Percentiles rank a stretch among this genome's conserved stretches.
Conservation (phyloP, 64 coral and sea anemone species). For the Catalaphyllia jardinei region DNA sequence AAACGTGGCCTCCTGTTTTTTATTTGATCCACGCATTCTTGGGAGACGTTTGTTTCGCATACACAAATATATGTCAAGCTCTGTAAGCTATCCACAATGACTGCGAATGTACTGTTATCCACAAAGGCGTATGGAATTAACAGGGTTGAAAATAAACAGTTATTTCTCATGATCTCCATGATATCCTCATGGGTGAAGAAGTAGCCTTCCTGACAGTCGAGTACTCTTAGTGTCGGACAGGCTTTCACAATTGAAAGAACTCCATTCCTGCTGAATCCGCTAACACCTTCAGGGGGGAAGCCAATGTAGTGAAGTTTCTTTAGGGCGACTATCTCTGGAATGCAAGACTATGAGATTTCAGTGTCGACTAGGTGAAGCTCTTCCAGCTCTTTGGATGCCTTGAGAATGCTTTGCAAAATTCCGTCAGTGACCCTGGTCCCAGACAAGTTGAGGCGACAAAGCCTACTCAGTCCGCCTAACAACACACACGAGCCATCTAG, state of each 20-base stretch:
- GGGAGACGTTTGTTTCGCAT: slow-evolving; percentile 1
- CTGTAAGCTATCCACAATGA: not conserved
- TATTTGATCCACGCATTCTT: slow-evolving; percentile 2
- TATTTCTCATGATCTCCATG: not conserved
- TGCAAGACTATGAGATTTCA: slow-evolving; percentile 1
- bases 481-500: too few species aligned
- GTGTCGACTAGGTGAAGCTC: too few species aligned
- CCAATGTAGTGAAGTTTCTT: not conserved
- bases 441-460: too few species aligned
- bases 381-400: too few species aligned
- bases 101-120: not conserved
- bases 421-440: too few species aligned
- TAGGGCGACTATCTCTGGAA: slow-evolving; percentile 14
- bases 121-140: slow-evolving; percentile 4
- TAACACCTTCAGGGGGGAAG: too few species aligned
- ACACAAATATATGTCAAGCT: slow-evolving; percentile 8
- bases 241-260: too few species aligned
- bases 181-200: not conserved
- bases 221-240: too few species aligned
- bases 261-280: too few species aligned
- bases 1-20: slow-evolving; percentile 16
- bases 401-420: too few species aligned
- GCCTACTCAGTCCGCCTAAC: too few species aligned
- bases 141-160: not conserved
- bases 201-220: not conserved